A percentile compares a stretch with the other conserved stretches of the same genome.
Evolutionary conservation across 2,797 vertebrate species (phyloP).

Genomic region (Pelodytes ibericus): DNA sequence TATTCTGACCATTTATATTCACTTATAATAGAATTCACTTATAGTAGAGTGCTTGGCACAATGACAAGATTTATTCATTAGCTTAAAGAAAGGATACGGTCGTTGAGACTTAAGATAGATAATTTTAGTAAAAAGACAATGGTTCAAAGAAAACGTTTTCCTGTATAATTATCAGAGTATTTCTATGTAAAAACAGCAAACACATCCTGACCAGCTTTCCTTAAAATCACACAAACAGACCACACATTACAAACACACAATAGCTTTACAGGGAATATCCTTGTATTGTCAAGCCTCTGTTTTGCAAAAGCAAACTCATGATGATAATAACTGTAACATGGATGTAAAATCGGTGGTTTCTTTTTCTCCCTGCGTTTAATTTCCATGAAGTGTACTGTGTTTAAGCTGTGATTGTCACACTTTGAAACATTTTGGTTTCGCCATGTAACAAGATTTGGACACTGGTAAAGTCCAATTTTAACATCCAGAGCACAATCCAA

Average conservation of each 20-base stretch:
- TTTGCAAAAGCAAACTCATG: conserved; percentile 5
- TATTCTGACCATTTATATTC: too few relatives aligned
- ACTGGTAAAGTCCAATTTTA: too few relatives aligned
- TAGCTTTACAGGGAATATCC: conserved; percentile 49
- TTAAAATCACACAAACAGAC: background rate
- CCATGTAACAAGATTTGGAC: too few relatives aligned
- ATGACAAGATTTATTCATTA: background rate
- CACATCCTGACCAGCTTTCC: conserved; percentile 33
- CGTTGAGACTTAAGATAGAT: background rate
- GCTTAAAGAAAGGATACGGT: background rate
- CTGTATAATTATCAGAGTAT: background rate
- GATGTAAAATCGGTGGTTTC: background rate
- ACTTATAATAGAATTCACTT: too few relatives aligned
- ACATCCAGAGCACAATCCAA: too few relatives aligned
- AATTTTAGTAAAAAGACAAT: background rate
- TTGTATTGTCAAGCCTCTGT: conserved; percentile 31
- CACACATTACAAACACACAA: conserved; percentile 3
- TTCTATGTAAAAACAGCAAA: conserved; percentile 3
- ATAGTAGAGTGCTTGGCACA: background rate
- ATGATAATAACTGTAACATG: background rate
- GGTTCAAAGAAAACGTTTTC: conserved; percentile 28
- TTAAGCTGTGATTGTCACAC: too few relatives aligned
- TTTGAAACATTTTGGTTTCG: too few relatives aligned
- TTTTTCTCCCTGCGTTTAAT: too few relatives aligned
- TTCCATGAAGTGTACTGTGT: too few relatives aligned